phyloP scores from a whole-genome alignment of 2,888 invertebrate genomes.

The Axea sp. region DNA sequence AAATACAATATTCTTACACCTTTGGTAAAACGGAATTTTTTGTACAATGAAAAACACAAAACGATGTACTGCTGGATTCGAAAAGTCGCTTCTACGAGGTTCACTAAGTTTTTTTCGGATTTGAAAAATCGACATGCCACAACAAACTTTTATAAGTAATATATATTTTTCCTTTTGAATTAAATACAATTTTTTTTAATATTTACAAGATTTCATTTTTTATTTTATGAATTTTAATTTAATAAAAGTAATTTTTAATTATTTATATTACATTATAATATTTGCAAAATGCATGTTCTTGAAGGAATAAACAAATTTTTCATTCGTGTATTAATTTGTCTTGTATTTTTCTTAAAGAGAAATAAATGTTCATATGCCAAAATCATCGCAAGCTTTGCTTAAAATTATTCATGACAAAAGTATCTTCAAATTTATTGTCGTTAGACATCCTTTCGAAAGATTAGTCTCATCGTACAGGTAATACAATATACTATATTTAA shows the following conservation, averaged over 20 bases:
- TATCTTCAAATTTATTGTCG: slow-evolving; percentile 73
- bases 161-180: no score
- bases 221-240: background rate
- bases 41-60: slow-evolving; percentile 69
- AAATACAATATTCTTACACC: slow-evolving; percentile 72
- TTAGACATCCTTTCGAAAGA: slow-evolving; percentile 77
- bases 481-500: no score
- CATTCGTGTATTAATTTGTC: no score
- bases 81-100: slow-evolving; percentile 77
- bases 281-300: no score
- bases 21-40: slow-evolving; percentile 69
- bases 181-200: slow-evolving; percentile 1
- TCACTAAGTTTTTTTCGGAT: slow-evolving; percentile 76
- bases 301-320: no score
- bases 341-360: no score
- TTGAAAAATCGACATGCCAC: slow-evolving; percentile 67
- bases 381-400: slow-evolving; percentile 64
- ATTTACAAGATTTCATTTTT: background rate
- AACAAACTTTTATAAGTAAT: slow-evolving; percentile 72
- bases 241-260: no score
- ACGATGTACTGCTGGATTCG: slow-evolving; percentile 77
- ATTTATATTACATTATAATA: no score
- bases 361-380: slow-evolving; percentile 69
- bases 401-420: slow-evolving; percentile 64
- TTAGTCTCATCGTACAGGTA: slow-evolving; percentile 78